Evolutionary conservation across 1,140 invertebrate species (phyloP).

Genomic region (Meloidogyne hapla): DNA sequence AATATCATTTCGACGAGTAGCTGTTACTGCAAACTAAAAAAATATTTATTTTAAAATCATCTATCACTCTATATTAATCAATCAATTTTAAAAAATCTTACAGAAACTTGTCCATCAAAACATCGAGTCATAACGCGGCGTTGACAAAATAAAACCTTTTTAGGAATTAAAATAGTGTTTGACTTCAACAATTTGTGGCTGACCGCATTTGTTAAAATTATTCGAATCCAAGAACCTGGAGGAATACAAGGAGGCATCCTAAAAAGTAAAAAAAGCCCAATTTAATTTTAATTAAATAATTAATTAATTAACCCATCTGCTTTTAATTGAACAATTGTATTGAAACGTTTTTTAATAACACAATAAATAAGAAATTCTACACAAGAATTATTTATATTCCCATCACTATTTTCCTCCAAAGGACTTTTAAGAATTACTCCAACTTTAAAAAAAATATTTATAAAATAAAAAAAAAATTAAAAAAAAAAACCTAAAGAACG

Average conservation of each 20-base stretch:
- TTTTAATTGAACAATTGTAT: not conserved
- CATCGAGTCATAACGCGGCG: not conserved
- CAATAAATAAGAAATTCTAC: not conserved
- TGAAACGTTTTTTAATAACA: not conserved
- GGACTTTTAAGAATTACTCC: not conserved
- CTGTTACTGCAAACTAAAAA: not conserved
- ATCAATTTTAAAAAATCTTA: not conserved
- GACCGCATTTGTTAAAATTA: not conserved
- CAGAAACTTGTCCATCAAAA: not conserved
- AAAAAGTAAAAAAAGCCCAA: not conserved
- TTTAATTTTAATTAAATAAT: not conserved
- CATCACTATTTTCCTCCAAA: not conserved
- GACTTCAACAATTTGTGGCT: not conserved
- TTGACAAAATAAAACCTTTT: not conserved
- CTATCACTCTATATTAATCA: too few relatives aligned
- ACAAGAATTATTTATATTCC: not conserved
- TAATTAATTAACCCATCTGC: not conserved
- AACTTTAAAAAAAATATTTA: not conserved
- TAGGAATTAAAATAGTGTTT: not conserved
- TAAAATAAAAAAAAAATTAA: not conserved
- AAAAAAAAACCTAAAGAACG: not conserved
- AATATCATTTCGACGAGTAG: not conserved
- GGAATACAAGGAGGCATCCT: not conserved
- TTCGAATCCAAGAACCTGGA: not conserved
- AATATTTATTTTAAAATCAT: not conserved